Conservation (phyloP, 2,113 vertebrate genomes). For the Anguilla rostrata region DNA sequence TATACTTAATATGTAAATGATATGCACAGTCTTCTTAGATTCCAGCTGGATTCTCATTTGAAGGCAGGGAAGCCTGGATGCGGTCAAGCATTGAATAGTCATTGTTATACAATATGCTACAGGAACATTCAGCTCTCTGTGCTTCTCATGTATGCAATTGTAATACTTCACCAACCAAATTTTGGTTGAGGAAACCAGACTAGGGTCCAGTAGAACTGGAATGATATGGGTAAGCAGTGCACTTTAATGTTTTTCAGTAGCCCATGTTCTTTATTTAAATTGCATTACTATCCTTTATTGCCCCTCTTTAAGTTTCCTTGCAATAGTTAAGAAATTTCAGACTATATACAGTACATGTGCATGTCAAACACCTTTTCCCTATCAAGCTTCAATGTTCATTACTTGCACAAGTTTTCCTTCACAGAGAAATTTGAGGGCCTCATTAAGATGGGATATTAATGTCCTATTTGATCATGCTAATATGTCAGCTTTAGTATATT, state of each 20-base stretch:
- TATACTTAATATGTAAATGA: background rate
- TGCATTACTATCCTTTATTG: background rate
- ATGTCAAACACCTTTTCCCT: background rate
- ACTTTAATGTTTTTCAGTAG: background rate
- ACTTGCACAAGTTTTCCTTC: background rate
- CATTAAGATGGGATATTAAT: background rate
- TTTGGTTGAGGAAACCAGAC: background rate
- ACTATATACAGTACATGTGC: background rate
- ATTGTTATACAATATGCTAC: background rate
- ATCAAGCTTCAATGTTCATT: background rate
- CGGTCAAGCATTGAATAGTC: background rate
- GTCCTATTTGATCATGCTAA: background rate
- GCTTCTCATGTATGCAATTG: background rate
- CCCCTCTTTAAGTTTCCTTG: background rate
- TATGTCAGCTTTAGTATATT: background rate
- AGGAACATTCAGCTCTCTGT: background rate
- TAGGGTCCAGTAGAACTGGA: background rate
- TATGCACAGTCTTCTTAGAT: background rate
- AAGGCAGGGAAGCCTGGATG: background rate
- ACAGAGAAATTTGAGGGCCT: background rate
- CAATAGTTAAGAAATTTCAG: background rate
- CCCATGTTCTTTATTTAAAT: no score
- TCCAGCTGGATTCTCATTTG: background rate
- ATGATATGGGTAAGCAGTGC: background rate
- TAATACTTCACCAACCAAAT: background rate